Evolutionary conservation across 1,140 invertebrate species (phyloP).

Genomic region (Pseudoatta argentina): DNA sequence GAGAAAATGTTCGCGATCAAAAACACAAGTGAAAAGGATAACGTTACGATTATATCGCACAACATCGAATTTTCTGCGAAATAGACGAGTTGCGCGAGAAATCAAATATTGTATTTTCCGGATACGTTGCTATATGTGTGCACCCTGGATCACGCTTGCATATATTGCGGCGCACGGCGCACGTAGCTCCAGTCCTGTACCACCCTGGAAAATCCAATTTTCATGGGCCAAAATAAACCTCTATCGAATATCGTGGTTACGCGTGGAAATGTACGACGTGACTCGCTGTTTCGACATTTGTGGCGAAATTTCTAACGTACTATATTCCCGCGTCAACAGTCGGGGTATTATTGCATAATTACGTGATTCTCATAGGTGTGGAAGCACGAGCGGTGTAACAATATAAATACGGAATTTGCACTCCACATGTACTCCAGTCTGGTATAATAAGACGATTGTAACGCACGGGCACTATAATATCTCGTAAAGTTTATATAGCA

Average conservation of each 20-base stretch:
- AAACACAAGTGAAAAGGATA: background rate
- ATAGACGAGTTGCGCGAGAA: slow-evolving; percentile 50
- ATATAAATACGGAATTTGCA: slow-evolving; percentile 10
- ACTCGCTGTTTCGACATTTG: slow-evolving; percentile 52
- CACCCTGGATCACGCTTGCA: slow-evolving; percentile 37
- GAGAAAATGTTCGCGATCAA: background rate
- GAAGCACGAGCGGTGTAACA: background rate
- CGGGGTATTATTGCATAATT: slow-evolving; percentile 30
- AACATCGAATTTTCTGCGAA: slow-evolving; percentile 39
- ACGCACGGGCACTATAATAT: background rate
- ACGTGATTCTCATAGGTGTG: slow-evolving; percentile 2
- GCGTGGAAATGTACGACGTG: slow-evolving; percentile 41
- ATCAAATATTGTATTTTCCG: slow-evolving; percentile 53
- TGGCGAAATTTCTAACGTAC: slow-evolving; percentile 41
- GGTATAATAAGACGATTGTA: slow-evolving; percentile 37
- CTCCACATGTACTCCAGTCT: no score
- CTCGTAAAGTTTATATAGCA: slow-evolving; percentile 5
- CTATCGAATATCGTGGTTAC: slow-evolving; percentile 56
- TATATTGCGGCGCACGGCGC: slow-evolving; percentile 17
- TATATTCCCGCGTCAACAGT: background rate
- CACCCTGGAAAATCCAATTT: slow-evolving; percentile 57
- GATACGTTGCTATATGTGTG: slow-evolving; percentile 2
- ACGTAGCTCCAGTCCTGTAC: slow-evolving; percentile 18
- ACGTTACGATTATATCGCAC: background rate
- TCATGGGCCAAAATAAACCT: slow-evolving; percentile 57